Evolutionary conservation across 2,797 vertebrate genomes (phyloP), one percentile per base, ranked within the genome.

Genomic region (Muscicapa comitata): DNA sequence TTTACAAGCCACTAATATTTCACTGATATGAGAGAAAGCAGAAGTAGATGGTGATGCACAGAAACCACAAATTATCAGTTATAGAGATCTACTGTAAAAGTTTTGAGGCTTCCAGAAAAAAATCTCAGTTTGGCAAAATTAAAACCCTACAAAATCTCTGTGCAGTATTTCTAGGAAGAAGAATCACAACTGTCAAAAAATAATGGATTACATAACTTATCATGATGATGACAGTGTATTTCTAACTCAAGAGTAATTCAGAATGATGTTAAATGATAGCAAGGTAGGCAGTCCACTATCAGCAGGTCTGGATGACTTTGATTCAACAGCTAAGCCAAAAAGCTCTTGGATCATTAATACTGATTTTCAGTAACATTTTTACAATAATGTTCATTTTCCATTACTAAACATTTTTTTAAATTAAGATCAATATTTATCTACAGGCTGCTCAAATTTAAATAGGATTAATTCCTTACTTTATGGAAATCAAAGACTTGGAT

Each of bases 351-450:
- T 87, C 78, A 79, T 87, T 85, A 91, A 90, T 50, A 82, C 12
- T 57, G 68, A 95, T 91, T 90, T 91, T 83, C 48, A 83, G 72
- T 79, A 89, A 91, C 29, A 71, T 26, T 92, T 96, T 29, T 62
- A n/a, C 55, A 89, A 90, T 81, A 74, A 79, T 17, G 16, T 68
- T 74, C 7, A 58, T 73, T 89, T 78, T 91, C 33, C 71, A 76
- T 75, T 83, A 57, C 79, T 67, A 71, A 80, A 83, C 37, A 17
- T 53, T 76, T 90, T 94, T 68, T 18, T 0, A 37, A 93, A 67
- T 54, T 65, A 70, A 71, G 43, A 95, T 89, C 77, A 87, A 79
- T 79, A 91, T 93, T 85, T 91, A 85, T 82, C 67, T 93, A 76
- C 57, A 73, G 53, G 42, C 17, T 80, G n/a, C 53, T 87, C 35